Percentiles rank a stretch among this genome's conserved stretches.
These are phyloP conservation scores for Drosophila funebris DNA, from an alignment of 1,140 invertebrate genomes.

Conservation along the genomic window DNA sequence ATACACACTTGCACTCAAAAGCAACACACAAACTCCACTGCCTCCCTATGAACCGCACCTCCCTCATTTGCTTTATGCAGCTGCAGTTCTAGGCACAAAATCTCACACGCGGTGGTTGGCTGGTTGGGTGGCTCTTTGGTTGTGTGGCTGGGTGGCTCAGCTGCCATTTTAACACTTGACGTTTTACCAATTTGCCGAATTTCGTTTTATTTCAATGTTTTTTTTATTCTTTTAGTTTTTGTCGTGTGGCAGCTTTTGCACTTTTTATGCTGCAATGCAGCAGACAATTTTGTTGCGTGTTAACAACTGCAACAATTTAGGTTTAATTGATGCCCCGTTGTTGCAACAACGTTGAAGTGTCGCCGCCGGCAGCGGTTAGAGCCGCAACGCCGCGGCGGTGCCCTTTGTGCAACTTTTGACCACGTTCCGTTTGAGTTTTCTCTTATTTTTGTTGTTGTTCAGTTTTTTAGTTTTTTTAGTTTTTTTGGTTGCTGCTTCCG, in stretches of 20 bases:
- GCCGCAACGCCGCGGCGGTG: not conserved
- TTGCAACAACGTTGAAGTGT: slow-evolving; percentile 69
- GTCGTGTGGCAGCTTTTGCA: slow-evolving; percentile 7
- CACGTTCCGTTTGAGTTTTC: slow-evolving; percentile 45
- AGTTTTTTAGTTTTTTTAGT: slow-evolving; percentile 15
- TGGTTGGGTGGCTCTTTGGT: not conserved
- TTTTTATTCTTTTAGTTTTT: slow-evolving; percentile 42
- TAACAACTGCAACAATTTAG: slow-evolving; percentile 82
- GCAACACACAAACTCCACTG: not conserved
- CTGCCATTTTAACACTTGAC: slow-evolving; percentile 63
- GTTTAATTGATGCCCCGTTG: slow-evolving; percentile 74
- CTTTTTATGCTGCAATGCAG: slow-evolving; percentile 75
- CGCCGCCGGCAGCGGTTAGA: slow-evolving; percentile 40
- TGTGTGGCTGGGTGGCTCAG: not conserved
- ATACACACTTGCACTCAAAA: slow-evolving; percentile 19
- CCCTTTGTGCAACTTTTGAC: slow-evolving; percentile 70
- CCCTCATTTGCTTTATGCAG: slow-evolving; percentile 65
- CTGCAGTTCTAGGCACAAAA: slow-evolving; percentile 58
- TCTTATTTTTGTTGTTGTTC: slow-evolving; percentile 4
- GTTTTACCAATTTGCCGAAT: slow-evolving; percentile 74
- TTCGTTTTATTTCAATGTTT: slow-evolving; percentile 17
- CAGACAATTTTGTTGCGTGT: slow-evolving; percentile 82
- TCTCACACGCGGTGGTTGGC: not conserved
- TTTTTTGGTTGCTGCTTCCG: slow-evolving; percentile 55
- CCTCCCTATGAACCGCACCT: slow-evolving; percentile 6